These are phyloP conservation scores for Idaea biselata DNA, from an alignment of 2,888 invertebrate genomes.

Conservation along the genomic window DNA sequence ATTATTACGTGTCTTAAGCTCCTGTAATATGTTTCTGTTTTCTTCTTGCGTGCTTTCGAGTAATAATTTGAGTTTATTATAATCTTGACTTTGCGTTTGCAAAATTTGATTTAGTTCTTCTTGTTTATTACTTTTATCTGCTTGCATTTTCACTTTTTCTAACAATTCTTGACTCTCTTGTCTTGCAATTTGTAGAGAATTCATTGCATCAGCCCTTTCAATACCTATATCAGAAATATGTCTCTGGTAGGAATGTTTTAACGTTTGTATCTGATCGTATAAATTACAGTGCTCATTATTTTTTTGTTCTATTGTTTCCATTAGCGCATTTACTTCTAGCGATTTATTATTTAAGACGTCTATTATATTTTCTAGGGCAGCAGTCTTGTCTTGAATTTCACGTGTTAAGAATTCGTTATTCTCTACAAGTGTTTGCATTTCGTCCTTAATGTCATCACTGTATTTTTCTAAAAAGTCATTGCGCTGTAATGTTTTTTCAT, in stretches of 20 bases:
- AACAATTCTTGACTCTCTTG: conserved; percentile 59
- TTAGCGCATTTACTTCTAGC: conserved; percentile 49
- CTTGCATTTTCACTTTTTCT: conserved; percentile 48
- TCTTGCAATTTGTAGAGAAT: conserved; percentile 47
- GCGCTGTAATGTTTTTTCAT: conserved; percentile 50
- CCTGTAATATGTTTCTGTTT: conserved; percentile 37
- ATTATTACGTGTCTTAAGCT: conserved; percentile 34
- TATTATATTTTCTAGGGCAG: conserved; percentile 51
- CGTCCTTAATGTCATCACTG: conserved; percentile 42
- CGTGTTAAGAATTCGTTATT: conserved; percentile 42
- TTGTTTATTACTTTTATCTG: conserved; percentile 37
- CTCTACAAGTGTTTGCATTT: conserved; percentile 42
- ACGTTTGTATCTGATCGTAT: conserved; percentile 39
- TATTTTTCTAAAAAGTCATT: conserved; percentile 57
- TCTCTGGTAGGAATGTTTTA: conserved; percentile 41
- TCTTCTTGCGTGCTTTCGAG: conserved; percentile 36
- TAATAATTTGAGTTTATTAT: conserved; percentile 35
- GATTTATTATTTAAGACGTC: conserved; percentile 52
- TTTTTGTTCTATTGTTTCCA: conserved; percentile 45
- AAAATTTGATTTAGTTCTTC: conserved; percentile 36
- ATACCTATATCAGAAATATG: conserved; percentile 42
- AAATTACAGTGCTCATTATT: conserved; percentile 45
- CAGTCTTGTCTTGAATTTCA: conserved; percentile 47
- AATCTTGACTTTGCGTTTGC: conserved; percentile 34
- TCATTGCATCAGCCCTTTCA: conserved; percentile 47